A percentile compares a stretch with the other conserved stretches of the same genome.
Evolutionary conservation across 2,888 invertebrate genomes (phyloP).

Genomic region (Antheraea yamamai): DNA sequence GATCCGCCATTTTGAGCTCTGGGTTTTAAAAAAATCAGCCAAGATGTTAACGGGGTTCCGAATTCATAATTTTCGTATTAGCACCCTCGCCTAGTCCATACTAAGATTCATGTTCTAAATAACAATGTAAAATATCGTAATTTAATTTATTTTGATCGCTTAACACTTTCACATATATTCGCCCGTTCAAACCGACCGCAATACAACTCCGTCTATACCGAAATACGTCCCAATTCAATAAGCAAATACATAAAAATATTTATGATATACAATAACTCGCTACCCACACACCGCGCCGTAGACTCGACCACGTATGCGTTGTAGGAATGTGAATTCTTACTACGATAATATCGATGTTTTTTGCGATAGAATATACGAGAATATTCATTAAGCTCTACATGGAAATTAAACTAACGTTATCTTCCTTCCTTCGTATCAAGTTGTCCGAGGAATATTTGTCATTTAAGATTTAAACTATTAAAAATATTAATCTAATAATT

Average conservation of each 20-base stretch:
- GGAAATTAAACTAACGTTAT: no score
- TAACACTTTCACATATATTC: background rate
- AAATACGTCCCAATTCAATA: constrained; percentile 13
- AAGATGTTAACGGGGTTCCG: background rate
- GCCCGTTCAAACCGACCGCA: background rate
- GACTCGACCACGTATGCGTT: background rate
- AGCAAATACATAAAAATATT: constrained; percentile 13
- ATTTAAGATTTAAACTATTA: no score
- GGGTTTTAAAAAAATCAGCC: no score
- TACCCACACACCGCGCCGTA: constrained; percentile 1
- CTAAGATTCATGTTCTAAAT: background rate
- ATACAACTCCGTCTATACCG: constrained; percentile 15
- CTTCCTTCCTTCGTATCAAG: no score
- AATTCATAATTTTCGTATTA: no score
- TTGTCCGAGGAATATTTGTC: no score
- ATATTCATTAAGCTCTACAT: no score
- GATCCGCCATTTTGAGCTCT: no score
- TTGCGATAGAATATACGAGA: background rate
- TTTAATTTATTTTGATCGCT: background rate
- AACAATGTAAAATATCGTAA: background rate
- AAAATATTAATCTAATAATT: no score
- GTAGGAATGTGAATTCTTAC: background rate
- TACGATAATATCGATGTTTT: background rate
- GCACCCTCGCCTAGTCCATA: no score
- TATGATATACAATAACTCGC: constrained; percentile 10